A percentile compares a stretch with the other conserved stretches of the same genome.
phyloP scores from a whole-genome alignment of 2,113 vertebrate genomes.

The Pelobates fuscus region DNA sequence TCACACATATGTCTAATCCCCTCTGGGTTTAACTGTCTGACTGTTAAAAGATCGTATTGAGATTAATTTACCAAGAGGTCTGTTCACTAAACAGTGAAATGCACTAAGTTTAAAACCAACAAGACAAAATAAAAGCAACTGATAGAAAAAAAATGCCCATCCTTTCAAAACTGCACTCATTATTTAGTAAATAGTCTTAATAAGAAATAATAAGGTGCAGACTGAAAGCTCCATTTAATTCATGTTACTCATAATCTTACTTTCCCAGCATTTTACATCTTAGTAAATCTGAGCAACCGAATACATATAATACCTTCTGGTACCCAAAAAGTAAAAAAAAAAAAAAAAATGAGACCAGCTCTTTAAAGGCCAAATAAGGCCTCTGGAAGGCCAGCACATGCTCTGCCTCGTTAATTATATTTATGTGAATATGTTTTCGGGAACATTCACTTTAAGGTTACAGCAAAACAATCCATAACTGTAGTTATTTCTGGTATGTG shows the following conservation, averaged over 20 bases:
- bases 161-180: no score
- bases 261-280: no score
- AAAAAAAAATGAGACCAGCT: background rate
- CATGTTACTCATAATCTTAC: no score
- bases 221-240: no score
- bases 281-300: no score
- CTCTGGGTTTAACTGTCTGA: constrained; percentile 21
- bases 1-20: background rate
- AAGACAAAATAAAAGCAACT: no score
- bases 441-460: background rate
- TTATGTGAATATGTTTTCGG: constrained; percentile 10
- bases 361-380: background rate
- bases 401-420: background rate
- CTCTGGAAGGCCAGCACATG: background rate
- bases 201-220: no score
- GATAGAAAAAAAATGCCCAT: no score
- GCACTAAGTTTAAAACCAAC: no score
- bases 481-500: background rate
- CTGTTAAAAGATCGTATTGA: background rate
- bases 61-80: no score
- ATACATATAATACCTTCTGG: background rate
- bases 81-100: no score
- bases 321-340: background rate
- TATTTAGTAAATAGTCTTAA: no score
- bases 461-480: background rate